Percentiles rank a stretch among this genome's conserved stretches.
Evolutionary conservation across 2,113 vertebrate species (phyloP).

Genomic region (Puntigrus tetrazona): DNA sequence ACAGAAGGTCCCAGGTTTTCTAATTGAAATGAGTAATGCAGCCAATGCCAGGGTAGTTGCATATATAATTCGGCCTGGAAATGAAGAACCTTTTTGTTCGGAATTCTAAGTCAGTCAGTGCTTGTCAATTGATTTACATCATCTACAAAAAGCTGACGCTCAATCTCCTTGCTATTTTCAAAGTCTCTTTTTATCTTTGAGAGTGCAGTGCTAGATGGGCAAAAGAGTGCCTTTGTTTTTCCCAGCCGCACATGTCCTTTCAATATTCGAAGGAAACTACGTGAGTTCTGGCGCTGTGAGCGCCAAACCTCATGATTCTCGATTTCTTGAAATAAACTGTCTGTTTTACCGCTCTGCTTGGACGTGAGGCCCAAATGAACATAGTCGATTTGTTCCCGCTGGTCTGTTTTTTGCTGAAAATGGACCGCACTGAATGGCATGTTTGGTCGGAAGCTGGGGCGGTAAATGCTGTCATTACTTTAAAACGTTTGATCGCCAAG

Average conservation of each 20-base stretch:
- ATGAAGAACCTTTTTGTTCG: constrained; percentile 51
- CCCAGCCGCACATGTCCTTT: constrained; percentile 36
- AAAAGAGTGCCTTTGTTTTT: constrained; percentile 46
- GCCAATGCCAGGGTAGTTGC: constrained; percentile 32
- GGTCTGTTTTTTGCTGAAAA: constrained; percentile 6
- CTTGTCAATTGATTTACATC: constrained; percentile 74
- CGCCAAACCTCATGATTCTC: constrained; percentile 14
- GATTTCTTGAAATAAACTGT: constrained; percentile 35
- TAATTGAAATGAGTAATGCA: constrained; percentile 55
- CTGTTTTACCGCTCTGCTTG: constrained; percentile 31
- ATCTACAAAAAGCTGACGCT: constrained; percentile 66
- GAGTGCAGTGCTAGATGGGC: constrained; percentile 55
- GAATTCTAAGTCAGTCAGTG: constrained; percentile 64
- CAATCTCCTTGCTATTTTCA: constrained; percentile 65
- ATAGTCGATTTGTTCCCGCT: not conserved
- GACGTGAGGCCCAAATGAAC: constrained; percentile 32
- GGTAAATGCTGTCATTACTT: constrained; percentile 17
- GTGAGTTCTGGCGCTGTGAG: not conserved
- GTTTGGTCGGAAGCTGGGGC: not conserved
- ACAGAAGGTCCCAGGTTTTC: constrained; percentile 56
- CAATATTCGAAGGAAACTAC: constrained; percentile 63
- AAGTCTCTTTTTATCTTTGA: constrained; percentile 77
- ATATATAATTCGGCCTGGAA: constrained; percentile 57
- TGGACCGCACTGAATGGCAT: not conserved
- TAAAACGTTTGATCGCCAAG: not conserved